Conservation (phyloP, 1,140 invertebrate species). For the Hydropsyche tenuis region DNA sequence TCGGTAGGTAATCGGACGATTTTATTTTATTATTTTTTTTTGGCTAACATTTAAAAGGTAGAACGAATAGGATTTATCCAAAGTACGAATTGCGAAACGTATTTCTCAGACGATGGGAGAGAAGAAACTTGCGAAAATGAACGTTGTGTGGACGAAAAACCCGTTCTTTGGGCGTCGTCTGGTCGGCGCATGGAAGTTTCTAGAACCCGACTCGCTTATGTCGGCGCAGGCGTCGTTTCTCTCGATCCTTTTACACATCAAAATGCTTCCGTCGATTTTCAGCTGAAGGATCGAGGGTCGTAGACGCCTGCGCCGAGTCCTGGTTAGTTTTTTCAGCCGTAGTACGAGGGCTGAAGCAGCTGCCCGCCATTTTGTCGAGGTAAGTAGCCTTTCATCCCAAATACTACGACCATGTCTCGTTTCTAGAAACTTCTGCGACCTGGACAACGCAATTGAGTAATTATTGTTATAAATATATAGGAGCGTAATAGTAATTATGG, state of each 20-base stretch:
- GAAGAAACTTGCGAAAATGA: constrained; percentile 3
- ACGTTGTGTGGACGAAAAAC: constrained; percentile 1
- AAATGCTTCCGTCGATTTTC: no score
- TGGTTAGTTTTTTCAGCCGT: no score
- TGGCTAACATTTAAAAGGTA: not conserved
- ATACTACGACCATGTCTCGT: not conserved
- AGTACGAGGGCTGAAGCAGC: no score
- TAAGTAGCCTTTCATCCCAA: not conserved
- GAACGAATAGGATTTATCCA: not conserved
- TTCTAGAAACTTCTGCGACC: constrained; percentile 16
- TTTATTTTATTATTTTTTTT: constrained; percentile 8
- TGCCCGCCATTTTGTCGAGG: not conserved
- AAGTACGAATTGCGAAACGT: constrained; percentile 3
- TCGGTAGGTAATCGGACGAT: constrained; percentile 2
- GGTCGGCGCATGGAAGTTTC: constrained; percentile 9
- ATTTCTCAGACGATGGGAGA: not conserved
- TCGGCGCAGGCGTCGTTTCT: not conserved
- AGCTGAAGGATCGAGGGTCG: no score
- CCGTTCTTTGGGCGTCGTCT: constrained; percentile 1
- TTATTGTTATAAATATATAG: not conserved
- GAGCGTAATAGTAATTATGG: not conserved
- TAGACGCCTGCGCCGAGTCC: no score
- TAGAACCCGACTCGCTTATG: not conserved
- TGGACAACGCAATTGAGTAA: not conserved
- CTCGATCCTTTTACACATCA: not conserved